Evolutionary conservation across 2,888 invertebrate genomes (phyloP).

Genomic region (Pterostichus madidus): DNA sequence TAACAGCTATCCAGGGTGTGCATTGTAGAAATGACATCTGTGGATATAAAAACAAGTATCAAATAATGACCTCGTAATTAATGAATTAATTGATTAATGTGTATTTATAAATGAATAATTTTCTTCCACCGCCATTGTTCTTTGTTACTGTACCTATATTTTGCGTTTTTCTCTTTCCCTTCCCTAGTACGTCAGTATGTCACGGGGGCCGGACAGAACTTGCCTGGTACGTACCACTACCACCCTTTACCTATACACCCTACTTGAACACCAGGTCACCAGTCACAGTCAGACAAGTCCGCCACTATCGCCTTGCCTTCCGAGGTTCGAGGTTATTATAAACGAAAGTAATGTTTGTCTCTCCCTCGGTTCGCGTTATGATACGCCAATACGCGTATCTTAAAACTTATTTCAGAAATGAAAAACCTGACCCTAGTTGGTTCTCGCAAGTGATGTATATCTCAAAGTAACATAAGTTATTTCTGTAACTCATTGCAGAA

Average conservation of each 20-base stretch:
- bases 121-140: conserved; percentile 72
- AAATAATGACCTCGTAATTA: conserved; percentile 46
- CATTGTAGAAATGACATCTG: conserved; percentile 67
- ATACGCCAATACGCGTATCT: background rate
- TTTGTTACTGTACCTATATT: conserved; percentile 78
- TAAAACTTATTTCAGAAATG: conserved; percentile 1
- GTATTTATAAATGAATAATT: conserved; percentile 68
- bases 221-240: conserved; percentile 78
- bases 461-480: conserved; percentile 4
- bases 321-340: conserved; percentile 25
- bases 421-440: conserved; percentile 48
- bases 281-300: conserved; percentile 68
- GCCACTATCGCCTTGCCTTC: conserved; percentile 59
- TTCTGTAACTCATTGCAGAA: conserved; percentile 58
- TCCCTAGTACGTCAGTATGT: conserved; percentile 79
- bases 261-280: conserved; percentile 75
- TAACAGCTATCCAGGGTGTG: conserved; percentile 67
- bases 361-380: conserved; percentile 51
- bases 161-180: conserved; percentile 78
- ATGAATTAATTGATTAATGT: conserved; percentile 35
- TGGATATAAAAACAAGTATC: conserved; percentile 55
- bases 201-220: conserved; percentile 79
- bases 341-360: conserved; percentile 5
- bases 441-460: conserved; percentile 54
- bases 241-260: conserved; percentile 76